Percentiles rank a stretch among this genome's conserved stretches.
Conservation (phyloP, 2,797 vertebrate genomes). For the Siniperca obscura region DNA sequence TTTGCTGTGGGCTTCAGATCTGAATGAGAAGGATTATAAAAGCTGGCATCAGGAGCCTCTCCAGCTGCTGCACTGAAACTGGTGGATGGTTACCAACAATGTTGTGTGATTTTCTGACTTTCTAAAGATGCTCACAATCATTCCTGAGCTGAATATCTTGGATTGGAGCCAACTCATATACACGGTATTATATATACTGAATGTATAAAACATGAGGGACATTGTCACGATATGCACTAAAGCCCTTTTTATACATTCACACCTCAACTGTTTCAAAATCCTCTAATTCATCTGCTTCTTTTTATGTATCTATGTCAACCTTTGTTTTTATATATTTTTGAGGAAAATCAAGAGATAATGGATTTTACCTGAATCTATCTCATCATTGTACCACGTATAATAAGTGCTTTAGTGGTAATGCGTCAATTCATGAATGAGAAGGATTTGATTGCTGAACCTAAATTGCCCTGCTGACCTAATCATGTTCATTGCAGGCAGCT, state of each 20-base stretch:
- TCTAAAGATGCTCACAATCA: constrained; percentile 44
- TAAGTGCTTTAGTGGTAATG: background rate
- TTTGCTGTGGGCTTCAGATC: constrained; percentile 66
- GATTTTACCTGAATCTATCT: background rate
- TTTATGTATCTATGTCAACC: background rate
- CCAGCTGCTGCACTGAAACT: constrained; percentile 53
- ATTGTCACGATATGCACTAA: background rate
- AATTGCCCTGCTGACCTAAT: constrained; percentile 34
- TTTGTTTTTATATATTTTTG: background rate
- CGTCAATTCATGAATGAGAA: background rate
- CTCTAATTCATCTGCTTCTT: constrained; percentile 4
- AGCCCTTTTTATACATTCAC: constrained; percentile 34
- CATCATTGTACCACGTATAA: constrained; percentile 4
- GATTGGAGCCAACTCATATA: constrained; percentile 29
- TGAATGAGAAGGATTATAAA: constrained; percentile 78
- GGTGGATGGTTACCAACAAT: constrained; percentile 51
- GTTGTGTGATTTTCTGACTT: constrained; percentile 43
- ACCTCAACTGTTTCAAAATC: constrained; percentile 22
- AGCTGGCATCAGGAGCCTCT: constrained; percentile 57
- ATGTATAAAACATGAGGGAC: constrained; percentile 13
- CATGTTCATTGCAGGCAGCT: constrained; percentile 37
- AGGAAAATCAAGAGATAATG: background rate
- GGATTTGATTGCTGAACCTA: constrained; percentile 25
- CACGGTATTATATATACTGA: constrained; percentile 5
- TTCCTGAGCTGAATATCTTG: constrained; percentile 37